Conservation (phyloP, 2,888 invertebrate species). For the Yponomeuta sedellus region DNA sequence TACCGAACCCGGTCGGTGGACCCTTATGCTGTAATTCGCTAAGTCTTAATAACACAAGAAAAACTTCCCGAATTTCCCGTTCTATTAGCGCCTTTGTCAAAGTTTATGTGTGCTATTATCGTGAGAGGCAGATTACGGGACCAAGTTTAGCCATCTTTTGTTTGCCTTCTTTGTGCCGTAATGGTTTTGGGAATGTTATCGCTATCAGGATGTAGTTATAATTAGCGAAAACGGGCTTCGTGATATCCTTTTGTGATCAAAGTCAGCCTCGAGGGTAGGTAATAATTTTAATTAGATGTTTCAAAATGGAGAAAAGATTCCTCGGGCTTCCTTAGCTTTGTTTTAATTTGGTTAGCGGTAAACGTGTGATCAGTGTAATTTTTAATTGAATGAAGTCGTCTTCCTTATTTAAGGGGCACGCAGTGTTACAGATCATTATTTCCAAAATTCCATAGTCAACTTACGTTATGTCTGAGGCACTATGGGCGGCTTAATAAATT, state of each 20-base stretch:
- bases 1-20: neutral
- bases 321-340: too few relatives aligned
- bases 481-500: too few relatives aligned
- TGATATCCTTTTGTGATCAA: neutral
- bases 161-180: neutral
- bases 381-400: too few relatives aligned
- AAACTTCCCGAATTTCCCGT: slow-evolving; percentile 19
- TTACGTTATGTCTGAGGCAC: too few relatives aligned
- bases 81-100: slow-evolving; percentile 32
- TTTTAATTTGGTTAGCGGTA: too few relatives aligned
- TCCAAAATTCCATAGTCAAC: too few relatives aligned
- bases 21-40: neutral
- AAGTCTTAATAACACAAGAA: neutral
- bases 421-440: too few relatives aligned
- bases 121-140: slow-evolving; percentile 22
- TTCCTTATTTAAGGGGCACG: too few relatives aligned
- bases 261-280: neutral
- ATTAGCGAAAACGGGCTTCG: neutral
- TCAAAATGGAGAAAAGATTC: neutral
- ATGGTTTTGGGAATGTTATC: neutral
- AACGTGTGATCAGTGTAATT: too few relatives aligned
- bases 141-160: neutral
- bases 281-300: neutral
- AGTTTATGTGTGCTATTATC: slow-evolving; percentile 46
- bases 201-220: neutral